Base-by-base conservation (phyloP, 2,888 invertebrate genomes). In the Ramazzottius varieornatus region DNA sequence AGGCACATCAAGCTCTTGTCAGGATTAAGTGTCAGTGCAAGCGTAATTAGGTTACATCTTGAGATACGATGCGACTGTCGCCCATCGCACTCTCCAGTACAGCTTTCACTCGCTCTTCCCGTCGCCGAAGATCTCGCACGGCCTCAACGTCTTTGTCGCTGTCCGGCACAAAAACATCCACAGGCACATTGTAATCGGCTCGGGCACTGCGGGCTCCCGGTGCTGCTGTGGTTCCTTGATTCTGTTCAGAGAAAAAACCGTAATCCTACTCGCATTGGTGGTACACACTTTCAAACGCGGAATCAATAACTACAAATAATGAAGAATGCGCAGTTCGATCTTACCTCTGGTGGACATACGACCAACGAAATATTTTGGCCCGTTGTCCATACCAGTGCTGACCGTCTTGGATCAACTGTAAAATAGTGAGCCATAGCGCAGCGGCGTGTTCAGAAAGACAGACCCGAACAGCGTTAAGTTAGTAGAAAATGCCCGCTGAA, bases 91-190 rank as follows among this genome's bases (percentile, higher is more conserved):
- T 29, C 20, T 54, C 54, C 4, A 54, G 13, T 16, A 54, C 29
- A 4, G 54, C 54, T 54, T 54, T 54, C 54, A 54, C 54, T 54
- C 54, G 20, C 29, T 54, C 54, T 54, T 54, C 54, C 20, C 54
- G 54, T 29, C 54, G 54, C 4, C 54, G 20, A 4, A 24, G 54
- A 8, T 54, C 54, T 4, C 54, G 54, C 24, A 16, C 54, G 20
- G 20, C 29, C 4, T 54, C 54, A 4, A 13, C 29, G 29, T 13
- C 29, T 29, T 4, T 4, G 29, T 4, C 54, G 29, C 20, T 24
- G 16, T 54, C 54, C n/a, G 54, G 54, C n/a, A n/a, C n/a, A 54
- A 29, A 54, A 13, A 54, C 4, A 24, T 54, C 54, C 20, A 54
- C 8, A 8, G 54, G 16, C 16, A 54, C 24, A 24, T 54, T 54